phyloP scores from a whole-genome alignment of 2,113 vertebrate species.

The rabbit (Oryctolagus cuniculus) region mOryCun1.1 NC_091436.1:90624501-90625000 shows the following conservation, averaged over 20 bases:
- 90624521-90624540: background rate
- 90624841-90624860: background rate
- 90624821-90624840: background rate
- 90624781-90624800: background rate
- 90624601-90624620: background rate
- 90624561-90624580: background rate
- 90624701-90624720: background rate
- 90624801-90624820: background rate
- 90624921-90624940: constrained; percentile 3
- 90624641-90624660: background rate
- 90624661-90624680: background rate
- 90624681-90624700: background rate
- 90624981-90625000: background rate
- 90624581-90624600: background rate
- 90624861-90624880: constrained; percentile 11
- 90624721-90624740: background rate
- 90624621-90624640: background rate
- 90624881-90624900: background rate
- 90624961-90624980: background rate
- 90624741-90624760: background rate
- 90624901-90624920: background rate
- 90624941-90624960: background rate
- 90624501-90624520: background rate
- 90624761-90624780: background rate
- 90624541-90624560: background rate